These are phyloP conservation scores for Corythornis leucogaster DNA, from an alignment of 2,797 vertebrate species.

Conservation along the genomic window DNA sequence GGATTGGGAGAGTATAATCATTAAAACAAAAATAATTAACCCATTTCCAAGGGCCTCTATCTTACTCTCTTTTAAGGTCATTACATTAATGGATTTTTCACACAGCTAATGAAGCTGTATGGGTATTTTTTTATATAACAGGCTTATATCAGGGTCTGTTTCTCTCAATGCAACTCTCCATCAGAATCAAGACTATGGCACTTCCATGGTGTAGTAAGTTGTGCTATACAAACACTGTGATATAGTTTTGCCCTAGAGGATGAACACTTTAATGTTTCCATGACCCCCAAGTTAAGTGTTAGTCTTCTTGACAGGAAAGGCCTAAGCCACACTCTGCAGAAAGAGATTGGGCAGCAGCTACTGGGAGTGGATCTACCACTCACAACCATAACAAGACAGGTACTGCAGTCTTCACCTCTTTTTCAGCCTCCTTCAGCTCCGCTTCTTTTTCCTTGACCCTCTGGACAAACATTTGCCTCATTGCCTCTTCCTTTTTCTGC, in stretches of 20 bases:
- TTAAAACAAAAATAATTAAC: neutral
- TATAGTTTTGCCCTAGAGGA: neutral
- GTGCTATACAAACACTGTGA: neutral
- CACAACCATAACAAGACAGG: neutral
- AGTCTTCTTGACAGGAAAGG: neutral
- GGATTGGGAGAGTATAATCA: neutral
- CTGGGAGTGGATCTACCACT: neutral
- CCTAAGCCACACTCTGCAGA: neutral
- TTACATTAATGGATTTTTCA: neutral
- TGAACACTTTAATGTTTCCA: neutral
- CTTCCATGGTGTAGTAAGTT: neutral
- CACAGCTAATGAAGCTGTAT: neutral
- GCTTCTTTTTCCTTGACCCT: slow-evolving; percentile 98
- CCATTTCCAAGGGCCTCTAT: neutral
- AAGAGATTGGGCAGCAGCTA: neutral
- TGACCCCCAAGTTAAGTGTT: neutral
- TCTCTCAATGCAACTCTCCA: neutral
- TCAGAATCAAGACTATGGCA: neutral
- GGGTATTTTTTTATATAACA: neutral
- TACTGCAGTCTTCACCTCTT: slow-evolving; percentile 86
- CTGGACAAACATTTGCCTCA: slow-evolving; percentile 99
- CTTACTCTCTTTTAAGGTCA: neutral
- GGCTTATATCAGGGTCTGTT: neutral
- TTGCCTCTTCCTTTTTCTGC: slow-evolving; percentile 98
- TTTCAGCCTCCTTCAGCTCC: slow-evolving; percentile 97